Conservation (phyloP, 2,888 invertebrate genomes). For the Mesoligia furuncula region DNA sequence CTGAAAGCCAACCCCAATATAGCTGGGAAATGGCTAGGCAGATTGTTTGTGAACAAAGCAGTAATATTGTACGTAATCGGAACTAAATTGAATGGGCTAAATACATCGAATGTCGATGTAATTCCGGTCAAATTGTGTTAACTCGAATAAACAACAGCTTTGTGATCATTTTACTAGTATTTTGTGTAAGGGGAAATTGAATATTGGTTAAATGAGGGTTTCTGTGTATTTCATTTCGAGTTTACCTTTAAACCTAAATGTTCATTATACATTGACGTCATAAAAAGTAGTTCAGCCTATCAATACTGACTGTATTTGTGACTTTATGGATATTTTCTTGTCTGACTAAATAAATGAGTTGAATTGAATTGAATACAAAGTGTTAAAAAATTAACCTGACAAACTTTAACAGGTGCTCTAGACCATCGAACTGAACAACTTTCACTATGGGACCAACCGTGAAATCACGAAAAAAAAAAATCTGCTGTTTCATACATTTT, state of each 20-base stretch:
- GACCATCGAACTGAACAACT: too few relatives aligned
- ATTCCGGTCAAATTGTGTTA: constrained; percentile 40
- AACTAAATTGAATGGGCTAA: constrained; percentile 18
- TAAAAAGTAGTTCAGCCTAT: background rate
- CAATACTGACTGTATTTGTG: too few relatives aligned
- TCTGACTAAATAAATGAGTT: too few relatives aligned
- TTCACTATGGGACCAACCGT: too few relatives aligned
- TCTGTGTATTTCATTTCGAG: constrained; percentile 17
- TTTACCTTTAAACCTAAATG: background rate
- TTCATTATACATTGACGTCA: background rate
- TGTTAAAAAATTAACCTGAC: too few relatives aligned
- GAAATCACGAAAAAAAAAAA: too few relatives aligned
- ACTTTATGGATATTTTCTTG: too few relatives aligned
- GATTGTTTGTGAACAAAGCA: constrained; percentile 11
- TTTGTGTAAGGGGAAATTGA: background rate
- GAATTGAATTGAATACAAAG: too few relatives aligned
- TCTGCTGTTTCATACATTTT: too few relatives aligned
- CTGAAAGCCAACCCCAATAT: background rate
- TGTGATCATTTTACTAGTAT: constrained; percentile 38
- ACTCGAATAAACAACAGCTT: constrained; percentile 14
- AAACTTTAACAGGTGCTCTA: too few relatives aligned
- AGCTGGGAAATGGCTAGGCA: background rate
- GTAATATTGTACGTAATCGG: constrained; percentile 32
- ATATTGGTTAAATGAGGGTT: constrained; percentile 6
- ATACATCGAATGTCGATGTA: constrained; percentile 29